Evolutionary conservation across 2,113 vertebrate species (phyloP).

Genomic region (Chitala chitala): DNA sequence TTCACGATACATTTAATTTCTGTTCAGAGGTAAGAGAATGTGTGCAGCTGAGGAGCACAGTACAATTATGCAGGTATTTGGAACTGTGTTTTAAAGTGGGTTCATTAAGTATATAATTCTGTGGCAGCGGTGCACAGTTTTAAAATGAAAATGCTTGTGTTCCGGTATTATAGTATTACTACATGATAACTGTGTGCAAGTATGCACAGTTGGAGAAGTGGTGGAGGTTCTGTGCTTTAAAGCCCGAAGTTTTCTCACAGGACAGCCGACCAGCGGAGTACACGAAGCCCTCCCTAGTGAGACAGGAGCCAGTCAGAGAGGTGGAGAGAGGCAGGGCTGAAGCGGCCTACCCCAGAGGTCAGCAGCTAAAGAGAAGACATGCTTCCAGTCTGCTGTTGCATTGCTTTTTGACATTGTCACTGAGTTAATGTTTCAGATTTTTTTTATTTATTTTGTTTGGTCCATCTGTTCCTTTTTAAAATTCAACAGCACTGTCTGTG

Average conservation of each 20-base stretch:
- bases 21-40: too few species aligned
- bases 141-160: too few species aligned
- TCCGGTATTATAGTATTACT: too few species aligned
- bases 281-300: constrained; percentile 54
- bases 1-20: too few species aligned
- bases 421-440: too few species aligned
- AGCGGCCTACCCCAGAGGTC: constrained; percentile 27
- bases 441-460: constrained; percentile 1
- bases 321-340: constrained; percentile 51
- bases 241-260: constrained; percentile 46
- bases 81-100: background rate
- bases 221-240: background rate
- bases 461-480: background rate
- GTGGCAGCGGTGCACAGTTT: too few species aligned
- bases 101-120: too few species aligned
- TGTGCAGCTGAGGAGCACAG: too few species aligned
- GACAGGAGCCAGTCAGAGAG: constrained; percentile 57
- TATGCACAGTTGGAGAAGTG: too few species aligned
- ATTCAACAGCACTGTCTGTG: background rate
- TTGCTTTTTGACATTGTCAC: background rate
- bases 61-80: too few species aligned
- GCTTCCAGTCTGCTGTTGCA: background rate
- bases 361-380: constrained; percentile 14
- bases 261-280: constrained; percentile 54
- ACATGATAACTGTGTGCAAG: too few species aligned